Conservation (phyloP, 2,797 vertebrate species). For the Microctenopoma stevenorrisi region DNA sequence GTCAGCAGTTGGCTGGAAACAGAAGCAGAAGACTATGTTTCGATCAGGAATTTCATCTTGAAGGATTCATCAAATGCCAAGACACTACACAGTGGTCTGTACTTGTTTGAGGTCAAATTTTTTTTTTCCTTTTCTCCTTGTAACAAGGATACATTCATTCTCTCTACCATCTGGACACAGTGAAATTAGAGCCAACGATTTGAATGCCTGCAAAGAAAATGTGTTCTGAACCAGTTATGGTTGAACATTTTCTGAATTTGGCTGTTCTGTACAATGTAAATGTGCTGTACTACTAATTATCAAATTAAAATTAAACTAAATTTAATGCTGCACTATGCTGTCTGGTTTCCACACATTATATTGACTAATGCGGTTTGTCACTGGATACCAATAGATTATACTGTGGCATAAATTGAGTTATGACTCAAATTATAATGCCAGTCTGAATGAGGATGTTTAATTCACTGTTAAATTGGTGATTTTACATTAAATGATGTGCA, state of each 20-base stretch:
- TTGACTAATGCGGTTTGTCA: background rate
- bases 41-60: constrained; percentile 5
- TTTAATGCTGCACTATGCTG: too few relatives aligned
- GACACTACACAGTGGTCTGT: too few relatives aligned
- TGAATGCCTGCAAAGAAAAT: too few relatives aligned
- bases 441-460: background rate
- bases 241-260: background rate
- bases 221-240: background rate
- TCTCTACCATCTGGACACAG: background rate
- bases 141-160: background rate
- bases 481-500: constrained; percentile 6
- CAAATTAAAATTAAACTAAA: too few relatives aligned
- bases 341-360: too few relatives aligned
- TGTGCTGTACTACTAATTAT: too few relatives aligned
- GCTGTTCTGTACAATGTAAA: too few relatives aligned
- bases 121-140: too few relatives aligned
- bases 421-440: too few relatives aligned
- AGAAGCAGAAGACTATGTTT: too few relatives aligned
- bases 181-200: background rate
- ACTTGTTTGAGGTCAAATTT: constrained; percentile 6
- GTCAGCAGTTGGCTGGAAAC: too few relatives aligned
- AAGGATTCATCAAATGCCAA: too few relatives aligned
- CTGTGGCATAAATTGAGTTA: background rate
- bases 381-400: background rate
- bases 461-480: constrained; percentile 9